Evolutionary conservation across 2,113 vertebrate genomes (phyloP).

Genomic region (Ranitomeya variabilis): DNA sequence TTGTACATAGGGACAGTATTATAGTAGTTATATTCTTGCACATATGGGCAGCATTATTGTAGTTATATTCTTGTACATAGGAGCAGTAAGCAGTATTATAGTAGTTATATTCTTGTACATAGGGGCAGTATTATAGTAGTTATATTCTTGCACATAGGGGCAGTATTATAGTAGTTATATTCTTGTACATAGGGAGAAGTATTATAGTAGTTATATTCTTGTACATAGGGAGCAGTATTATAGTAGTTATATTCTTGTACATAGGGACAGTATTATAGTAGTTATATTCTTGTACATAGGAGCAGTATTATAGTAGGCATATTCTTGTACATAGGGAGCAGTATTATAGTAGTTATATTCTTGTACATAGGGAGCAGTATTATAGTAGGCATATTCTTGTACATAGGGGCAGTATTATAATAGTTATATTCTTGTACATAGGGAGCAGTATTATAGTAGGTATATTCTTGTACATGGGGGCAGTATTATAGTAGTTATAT

Average conservation of each 20-base stretch:
- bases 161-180: too few relatives aligned
- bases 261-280: conserved; percentile 6
- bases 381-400: conserved; percentile 6
- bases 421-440: conserved; percentile 13
- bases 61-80: too few relatives aligned
- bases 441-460: conserved; percentile 1
- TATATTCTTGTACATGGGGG: conserved; percentile 3
- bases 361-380: background rate
- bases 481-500: conserved; percentile 24
- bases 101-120: too few relatives aligned
- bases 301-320: background rate
- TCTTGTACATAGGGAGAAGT: too few relatives aligned
- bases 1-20: too few relatives aligned
- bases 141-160: too few relatives aligned
- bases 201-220: background rate
- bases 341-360: background rate
- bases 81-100: too few relatives aligned
- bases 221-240: background rate
- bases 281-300: conserved; percentile 3
- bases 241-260: background rate
- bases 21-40: too few relatives aligned
- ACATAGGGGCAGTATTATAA: conserved; percentile 1
- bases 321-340: background rate
- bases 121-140: too few relatives aligned
- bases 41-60: too few relatives aligned